Base-by-base conservation (phyloP, 2,113 vertebrate genomes). In the Haplochromis vanheusdeni region DNA sequence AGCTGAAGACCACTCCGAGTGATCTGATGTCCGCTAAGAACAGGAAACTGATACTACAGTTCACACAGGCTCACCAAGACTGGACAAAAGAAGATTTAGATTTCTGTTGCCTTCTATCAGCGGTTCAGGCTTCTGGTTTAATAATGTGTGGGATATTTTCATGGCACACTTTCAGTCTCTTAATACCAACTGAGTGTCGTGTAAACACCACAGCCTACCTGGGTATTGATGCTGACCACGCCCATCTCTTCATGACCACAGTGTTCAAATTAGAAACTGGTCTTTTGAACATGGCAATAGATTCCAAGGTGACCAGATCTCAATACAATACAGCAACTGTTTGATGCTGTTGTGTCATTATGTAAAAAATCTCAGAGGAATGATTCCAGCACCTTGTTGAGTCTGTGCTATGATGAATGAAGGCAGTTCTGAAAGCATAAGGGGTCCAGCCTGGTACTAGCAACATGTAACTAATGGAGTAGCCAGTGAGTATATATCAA, bases 1-100 rank as follows among this genome's bases (percentile, higher is more conserved):
- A 26, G 21, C 21, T 1, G 40, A 26, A 45, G 68, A 26, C 37
- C 21, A 45, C 21, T 9, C 21, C 13, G 8, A 40, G 40, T 45
- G 21, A 26, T 45, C 37, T 42, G 31, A 65, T 65, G 35, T 70
- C 12, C 5, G 0, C 3, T 45, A 45, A 45, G 65, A 73, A 73
- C 37, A 26, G n/a, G 37, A 73, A 73, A 47, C 70, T 75, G 70
- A 75, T 45, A 28, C 23, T 75, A 47, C 42, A 75, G 23, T 47
- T 47, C 2, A 23, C 23, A 75, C 14, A 47, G 9, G 14, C 23
- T 75, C 4, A 75, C 9, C 40, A 28, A 47, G 23, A 47, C 42
- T 4, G 14, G 70, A 47, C 14, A 19, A 47, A 17, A 73, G 10
- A 45, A 45, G 21, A 42, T 23, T 70, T 70, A 1, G 65, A 42